Base-by-base conservation (phyloP, 2,797 vertebrate genomes). In the Erethizon dorsatum region DNA sequence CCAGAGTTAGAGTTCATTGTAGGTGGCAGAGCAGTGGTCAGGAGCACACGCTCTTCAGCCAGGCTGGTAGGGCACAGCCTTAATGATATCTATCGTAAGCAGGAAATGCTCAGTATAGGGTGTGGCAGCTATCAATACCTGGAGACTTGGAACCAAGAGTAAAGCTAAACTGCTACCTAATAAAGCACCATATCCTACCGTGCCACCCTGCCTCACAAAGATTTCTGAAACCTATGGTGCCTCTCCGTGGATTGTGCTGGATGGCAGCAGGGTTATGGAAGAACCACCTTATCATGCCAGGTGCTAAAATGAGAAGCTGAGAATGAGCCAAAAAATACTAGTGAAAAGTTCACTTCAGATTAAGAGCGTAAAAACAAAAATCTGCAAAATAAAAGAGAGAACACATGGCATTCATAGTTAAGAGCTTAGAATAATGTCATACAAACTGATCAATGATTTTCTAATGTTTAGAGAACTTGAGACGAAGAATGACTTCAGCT, bases 291-390 rank as follows among this genome's bases (percentile, higher is more conserved):
- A 59, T 59, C 47, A 50, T 37, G 71, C 7, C 10, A 73, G 73
- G 18, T 95, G 73, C 56, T 91, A 96, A 96, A 87, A 79, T 0
- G 24, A 90, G 71, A 78, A 90, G 69, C 31, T 82, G 54, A 83
- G 26, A 24, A 85, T 7, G 17, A 83, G 26, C 73, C 73, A 77
- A 93, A 69, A 71, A 89, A 37, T 82, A 87, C 12, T 71, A 52
- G 18, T 90, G 14, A 88, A 90, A 2, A 94, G 41, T 41, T 82
- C 65, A 89, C n/a, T 84, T 85, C 75, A 83, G 20, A 61, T 59
- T 31, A 71, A 50, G 14, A 92, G 11, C 24, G 71, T 77, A 83
- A 65, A 88, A 88, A 69, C 0, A 71, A 63, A 33, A 33, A 57
- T 59, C 33, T 90, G 54, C 22, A 90, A 90, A 83, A 73, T 15